These are phyloP conservation scores for Poecilia velifera DNA, from an alignment of 2,797 vertebrate genomes.

Conservation along the genomic window DNA sequence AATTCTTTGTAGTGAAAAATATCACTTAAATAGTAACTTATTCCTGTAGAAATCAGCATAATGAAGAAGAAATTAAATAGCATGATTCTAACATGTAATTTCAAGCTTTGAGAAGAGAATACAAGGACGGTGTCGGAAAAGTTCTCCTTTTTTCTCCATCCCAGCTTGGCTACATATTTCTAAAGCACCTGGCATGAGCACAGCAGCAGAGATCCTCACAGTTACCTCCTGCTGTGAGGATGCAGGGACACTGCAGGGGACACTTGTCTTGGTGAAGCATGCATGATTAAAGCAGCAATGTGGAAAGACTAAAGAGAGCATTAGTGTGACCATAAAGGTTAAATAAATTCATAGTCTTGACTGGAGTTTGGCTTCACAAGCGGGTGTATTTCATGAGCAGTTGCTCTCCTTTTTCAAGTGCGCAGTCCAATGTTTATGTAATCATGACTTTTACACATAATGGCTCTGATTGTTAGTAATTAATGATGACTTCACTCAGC, in stretches of 20 bases:
- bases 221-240: slow-evolving; percentile 8
- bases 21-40: neutral
- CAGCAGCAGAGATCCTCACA: neutral
- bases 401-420: slow-evolving; percentile 5
- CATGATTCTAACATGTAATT: neutral
- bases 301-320: neutral
- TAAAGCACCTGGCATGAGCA: slow-evolving; percentile 7
- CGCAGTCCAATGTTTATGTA: slow-evolving; percentile 23
- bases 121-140: neutral
- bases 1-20: neutral
- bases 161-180: neutral
- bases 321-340: slow-evolving; percentile 1
- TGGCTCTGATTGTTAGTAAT: slow-evolving; percentile 47
- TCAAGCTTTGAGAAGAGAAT: neutral
- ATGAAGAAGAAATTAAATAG: neutral
- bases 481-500: slow-evolving; percentile 47
- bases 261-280: slow-evolving; percentile 10
- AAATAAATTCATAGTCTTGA: neutral
- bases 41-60: neutral
- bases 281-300: slow-evolving; percentile 9
- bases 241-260: slow-evolving; percentile 13
- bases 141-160: slow-evolving; percentile 6
- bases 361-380: neutral
- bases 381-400: neutral
- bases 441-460: slow-evolving; percentile 37